Evolutionary conservation across 2,888 invertebrate species (phyloP).

Genomic region (Sthenelais limicola): DNA sequence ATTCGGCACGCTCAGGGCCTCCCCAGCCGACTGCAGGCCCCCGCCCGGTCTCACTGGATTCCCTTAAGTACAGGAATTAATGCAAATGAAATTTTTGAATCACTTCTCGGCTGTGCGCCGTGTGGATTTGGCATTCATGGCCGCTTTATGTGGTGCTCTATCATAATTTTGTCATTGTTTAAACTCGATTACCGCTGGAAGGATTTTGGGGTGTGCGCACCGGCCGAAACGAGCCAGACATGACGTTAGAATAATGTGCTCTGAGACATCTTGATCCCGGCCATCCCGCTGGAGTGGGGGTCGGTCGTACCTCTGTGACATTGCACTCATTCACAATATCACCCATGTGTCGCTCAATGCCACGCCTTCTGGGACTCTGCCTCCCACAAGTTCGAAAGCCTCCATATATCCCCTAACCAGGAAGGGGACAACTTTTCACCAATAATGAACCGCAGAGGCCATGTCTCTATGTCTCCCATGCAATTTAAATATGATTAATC

Average conservation of each 20-base stretch:
- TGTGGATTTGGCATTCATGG: constrained; percentile 39
- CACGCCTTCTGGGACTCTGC: too few species aligned
- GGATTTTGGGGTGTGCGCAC: constrained; percentile 37
- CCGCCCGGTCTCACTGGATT: background rate
- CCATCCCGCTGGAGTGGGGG: constrained; percentile 3
- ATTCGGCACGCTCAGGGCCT: background rate
- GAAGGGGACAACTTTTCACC: too few species aligned
- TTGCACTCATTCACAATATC: too few species aligned
- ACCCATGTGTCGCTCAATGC: too few species aligned
- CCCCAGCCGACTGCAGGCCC: background rate
- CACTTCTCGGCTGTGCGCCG: constrained; percentile 37
- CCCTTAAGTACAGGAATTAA: constrained; percentile 45
- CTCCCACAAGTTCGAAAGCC: too few species aligned
- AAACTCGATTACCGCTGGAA: constrained; percentile 40
- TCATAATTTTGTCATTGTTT: constrained; percentile 46
- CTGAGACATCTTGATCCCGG: constrained; percentile 22
- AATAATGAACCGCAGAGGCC: too few species aligned
- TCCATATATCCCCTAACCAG: too few species aligned
- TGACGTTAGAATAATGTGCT: constrained; percentile 34
- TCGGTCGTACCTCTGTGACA: too few species aligned
- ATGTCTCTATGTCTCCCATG: too few species aligned
- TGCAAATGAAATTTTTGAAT: constrained; percentile 46
- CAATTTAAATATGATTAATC: too few species aligned
- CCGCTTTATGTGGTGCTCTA: constrained; percentile 41
- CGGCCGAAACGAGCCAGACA: constrained; percentile 35